Conservation (phyloP, 2,797 vertebrate species). For the Tachyglossus aculeatus region DNA sequence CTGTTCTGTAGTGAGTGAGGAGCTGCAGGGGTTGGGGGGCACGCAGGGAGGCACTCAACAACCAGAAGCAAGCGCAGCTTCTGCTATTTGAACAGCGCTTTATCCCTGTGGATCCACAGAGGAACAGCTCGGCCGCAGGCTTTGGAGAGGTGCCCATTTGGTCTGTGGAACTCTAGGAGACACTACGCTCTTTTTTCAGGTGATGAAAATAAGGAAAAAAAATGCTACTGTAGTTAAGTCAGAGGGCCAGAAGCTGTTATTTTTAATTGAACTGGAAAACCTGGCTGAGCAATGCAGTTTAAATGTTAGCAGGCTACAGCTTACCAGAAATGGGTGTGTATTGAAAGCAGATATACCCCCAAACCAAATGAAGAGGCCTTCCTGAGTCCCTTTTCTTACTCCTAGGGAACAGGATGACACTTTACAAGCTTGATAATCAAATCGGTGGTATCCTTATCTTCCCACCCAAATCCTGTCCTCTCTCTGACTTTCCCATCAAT, state of each 20-base stretch:
- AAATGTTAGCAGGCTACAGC: background rate
- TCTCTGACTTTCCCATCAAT: no score
- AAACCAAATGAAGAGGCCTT: no score
- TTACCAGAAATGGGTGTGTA: background rate
- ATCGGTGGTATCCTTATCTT: no score
- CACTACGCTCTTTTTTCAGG: background rate
- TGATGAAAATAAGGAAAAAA: background rate
- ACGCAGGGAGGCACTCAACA: constrained; percentile 2
- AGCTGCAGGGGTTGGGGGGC: background rate
- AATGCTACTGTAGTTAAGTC: no score
- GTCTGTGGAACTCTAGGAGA: background rate
- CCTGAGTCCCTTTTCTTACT: no score
- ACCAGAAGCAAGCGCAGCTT: background rate
- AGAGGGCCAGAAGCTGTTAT: background rate
- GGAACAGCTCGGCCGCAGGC: background rate
- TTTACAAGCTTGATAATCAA: no score
- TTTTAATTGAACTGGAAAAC: background rate
- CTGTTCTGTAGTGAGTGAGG: background rate
- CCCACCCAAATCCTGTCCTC: no score
- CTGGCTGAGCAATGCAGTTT: background rate
- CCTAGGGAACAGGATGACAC: no score
- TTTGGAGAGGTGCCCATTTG: background rate
- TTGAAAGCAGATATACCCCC: background rate
- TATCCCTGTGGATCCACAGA: constrained; percentile 3
- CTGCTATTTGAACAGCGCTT: no score